Conservation (phyloP, 2,888 invertebrate genomes). For the Ferrisia virgata region DNA sequence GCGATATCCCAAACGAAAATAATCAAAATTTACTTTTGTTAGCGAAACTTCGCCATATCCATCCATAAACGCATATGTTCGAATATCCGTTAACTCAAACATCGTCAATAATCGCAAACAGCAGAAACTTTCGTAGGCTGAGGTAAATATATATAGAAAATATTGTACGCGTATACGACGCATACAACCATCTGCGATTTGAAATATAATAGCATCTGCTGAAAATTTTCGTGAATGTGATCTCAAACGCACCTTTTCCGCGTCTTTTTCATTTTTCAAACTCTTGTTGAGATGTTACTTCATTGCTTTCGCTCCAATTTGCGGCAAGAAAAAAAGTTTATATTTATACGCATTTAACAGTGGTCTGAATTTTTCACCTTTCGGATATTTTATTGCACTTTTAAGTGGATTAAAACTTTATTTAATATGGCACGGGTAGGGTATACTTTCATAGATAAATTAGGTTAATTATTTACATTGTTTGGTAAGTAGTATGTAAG, state of each 20-base stretch:
- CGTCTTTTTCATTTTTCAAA: not conserved
- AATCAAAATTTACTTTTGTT: conserved; percentile 6
- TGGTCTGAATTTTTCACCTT: too few species aligned
- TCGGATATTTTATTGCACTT: too few species aligned
- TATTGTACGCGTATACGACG: not conserved
- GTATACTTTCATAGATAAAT: too few species aligned
- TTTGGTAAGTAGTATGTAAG: too few species aligned
- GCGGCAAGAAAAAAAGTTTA: not conserved
- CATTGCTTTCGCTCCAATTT: not conserved
- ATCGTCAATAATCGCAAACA: conserved; percentile 17
- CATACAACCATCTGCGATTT: conserved; percentile 8
- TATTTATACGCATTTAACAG: too few species aligned
- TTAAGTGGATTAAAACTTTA: too few species aligned
- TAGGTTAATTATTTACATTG: too few species aligned
- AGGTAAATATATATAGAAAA: conserved; percentile 27
- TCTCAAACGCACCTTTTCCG: not conserved
- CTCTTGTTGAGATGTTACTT: not conserved
- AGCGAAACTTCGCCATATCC: not conserved
- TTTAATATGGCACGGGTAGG: too few species aligned
- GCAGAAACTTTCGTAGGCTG: conserved; percentile 17
- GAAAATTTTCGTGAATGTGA: not conserved
- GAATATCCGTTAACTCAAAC: not conserved
- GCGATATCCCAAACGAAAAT: not conserved
- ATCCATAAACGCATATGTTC: not conserved
- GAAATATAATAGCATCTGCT: conserved; percentile 20